Evolutionary conservation across 92 coral and sea anemone genomes (phyloP).

Genomic region (Diadumene lineata): DNA sequence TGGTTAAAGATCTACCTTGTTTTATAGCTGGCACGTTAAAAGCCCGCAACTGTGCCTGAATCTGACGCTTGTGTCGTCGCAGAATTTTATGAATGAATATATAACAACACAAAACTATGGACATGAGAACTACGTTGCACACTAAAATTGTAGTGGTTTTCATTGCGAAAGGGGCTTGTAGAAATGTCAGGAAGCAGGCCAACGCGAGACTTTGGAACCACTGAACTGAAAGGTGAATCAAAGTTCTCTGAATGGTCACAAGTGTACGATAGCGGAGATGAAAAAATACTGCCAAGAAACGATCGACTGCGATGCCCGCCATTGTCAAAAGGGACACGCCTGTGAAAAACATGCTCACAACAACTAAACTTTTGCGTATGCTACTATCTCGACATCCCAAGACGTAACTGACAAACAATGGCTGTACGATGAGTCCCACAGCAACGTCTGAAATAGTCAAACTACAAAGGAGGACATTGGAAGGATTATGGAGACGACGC

Average conservation of each 20-base stretch:
- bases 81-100: background rate
- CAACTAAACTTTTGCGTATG: background rate
- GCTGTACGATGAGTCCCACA: constrained; percentile 19
- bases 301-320: constrained; percentile 13
- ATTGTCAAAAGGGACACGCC: constrained; percentile 3
- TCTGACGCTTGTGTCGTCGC: constrained; percentile 20
- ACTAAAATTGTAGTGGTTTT: background rate
- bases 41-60: constrained; percentile 11
- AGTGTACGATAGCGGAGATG: constrained; percentile 1
- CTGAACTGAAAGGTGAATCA: background rate
- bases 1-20: constrained; percentile 9
- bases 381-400: background rate
- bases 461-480: constrained; percentile 9
- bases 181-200: background rate
- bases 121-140: background rate
- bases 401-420: background rate
- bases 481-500: constrained; percentile 10
- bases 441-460: constrained; percentile 15
- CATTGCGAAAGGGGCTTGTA: background rate
- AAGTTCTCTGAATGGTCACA: background rate
- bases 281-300: constrained; percentile 7
- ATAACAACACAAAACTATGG: background rate
- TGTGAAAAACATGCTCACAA: background rate
- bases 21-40: constrained; percentile 3
- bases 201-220: background rate